Base-by-base conservation (phyloP, 2,113 vertebrate species). In the Meriones unguiculatus region DNA sequence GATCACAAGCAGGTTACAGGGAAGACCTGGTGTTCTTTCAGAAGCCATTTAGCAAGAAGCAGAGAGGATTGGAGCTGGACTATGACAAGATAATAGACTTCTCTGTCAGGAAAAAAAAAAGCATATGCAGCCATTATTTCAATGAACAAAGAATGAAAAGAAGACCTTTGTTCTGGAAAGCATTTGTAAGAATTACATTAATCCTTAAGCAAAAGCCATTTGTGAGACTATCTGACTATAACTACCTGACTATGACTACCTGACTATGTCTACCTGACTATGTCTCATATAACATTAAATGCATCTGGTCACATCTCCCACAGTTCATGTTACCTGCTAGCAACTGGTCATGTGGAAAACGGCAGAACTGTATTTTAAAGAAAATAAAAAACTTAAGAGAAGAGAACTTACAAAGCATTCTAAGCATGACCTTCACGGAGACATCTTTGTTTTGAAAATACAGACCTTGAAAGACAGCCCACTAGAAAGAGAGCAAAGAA, bases 1-100 rank as follows among this genome's bases (percentile, higher is more conserved):
- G 98, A 98, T 98, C 98, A 98, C 98, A 97, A 98, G 96, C 92
- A 95, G 92, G 91, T 98, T 98, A 98, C 93, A 95, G 96, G 94
- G 93, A 97, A 98, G 94, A 97, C 97, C 96, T 97, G 97, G 92
- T 97, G 93, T 97, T 97, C 98, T 98, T 97, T 96, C 87, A 75
- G 90, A 98, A 97, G 82, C 85, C 97, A 97, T 98, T 96, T 98
- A 98, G 97, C 95, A 96, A 97, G 97, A 93, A 95, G 84, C 95
- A 98, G 98, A 97, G 96, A 98, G 97, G 97, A 96, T 17, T 28
- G 97, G 96, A 98, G 89, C 89, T 87, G 96, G 35, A 92, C 86
- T 88, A 87, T 98, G 91, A 97, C 97, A 96, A 81, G 89, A 98
- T 97, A 98, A 98, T 96, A 96, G 97, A 98, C 96, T 98, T 98